Conservation (phyloP, 1,140 invertebrate genomes). For the Cyclargus thomasi region DNA sequence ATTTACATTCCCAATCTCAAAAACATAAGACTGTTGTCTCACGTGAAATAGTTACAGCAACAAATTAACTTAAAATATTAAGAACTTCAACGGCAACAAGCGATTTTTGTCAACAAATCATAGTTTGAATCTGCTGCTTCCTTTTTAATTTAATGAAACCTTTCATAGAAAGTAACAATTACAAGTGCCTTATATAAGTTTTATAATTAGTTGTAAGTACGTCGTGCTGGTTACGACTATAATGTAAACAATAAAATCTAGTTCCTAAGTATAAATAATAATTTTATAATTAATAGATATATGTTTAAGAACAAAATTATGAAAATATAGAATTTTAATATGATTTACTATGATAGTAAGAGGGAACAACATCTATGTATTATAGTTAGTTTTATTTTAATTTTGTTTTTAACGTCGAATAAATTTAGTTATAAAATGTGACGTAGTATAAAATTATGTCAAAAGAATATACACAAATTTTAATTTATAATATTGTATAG, state of each 20-base stretch:
- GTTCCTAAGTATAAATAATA: constrained; percentile 7
- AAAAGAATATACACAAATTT: not conserved
- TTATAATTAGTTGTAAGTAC: constrained; percentile 17
- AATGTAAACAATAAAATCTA: not conserved
- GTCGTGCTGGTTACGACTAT: constrained; percentile 53
- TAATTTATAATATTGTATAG: not conserved
- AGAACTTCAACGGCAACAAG: too few species aligned
- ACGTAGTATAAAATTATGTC: not conserved
- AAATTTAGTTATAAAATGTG: not conserved
- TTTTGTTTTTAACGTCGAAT: not conserved
- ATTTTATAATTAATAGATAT: not conserved
- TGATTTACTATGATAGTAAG: not conserved
- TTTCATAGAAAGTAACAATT: not conserved
- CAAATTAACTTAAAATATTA: too few species aligned
- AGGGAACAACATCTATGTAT: not conserved
- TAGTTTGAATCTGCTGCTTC: not conserved
- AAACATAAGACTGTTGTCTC: not conserved
- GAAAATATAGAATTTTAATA: not conserved
- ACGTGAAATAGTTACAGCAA: not conserved
- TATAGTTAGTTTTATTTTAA: not conserved
- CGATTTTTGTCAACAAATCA: too few species aligned
- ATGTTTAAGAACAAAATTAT: not conserved
- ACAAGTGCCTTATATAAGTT: constrained; percentile 17
- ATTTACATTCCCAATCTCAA: not conserved
- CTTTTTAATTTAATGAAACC: not conserved